phyloP scores from a whole-genome alignment of 2,888 invertebrate genomes.

The Philhelius pedissequus region DNA sequence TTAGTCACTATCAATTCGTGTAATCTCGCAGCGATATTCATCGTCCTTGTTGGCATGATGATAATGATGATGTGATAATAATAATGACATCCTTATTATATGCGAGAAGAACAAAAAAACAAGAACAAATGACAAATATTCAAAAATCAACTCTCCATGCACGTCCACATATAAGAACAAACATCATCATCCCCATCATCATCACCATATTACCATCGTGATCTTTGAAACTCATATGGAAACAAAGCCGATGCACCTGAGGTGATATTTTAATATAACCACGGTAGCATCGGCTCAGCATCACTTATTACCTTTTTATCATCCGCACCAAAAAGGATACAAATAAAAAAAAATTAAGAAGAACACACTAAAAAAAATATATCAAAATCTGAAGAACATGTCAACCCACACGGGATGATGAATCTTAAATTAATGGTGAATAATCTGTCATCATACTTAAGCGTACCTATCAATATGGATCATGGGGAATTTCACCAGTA shows the following conservation, averaged over 20 bases:
- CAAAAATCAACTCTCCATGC: slow-evolving; percentile 56
- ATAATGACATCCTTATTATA: slow-evolving; percentile 65
- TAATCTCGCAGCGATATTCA: slow-evolving; percentile 61
- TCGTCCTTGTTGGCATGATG: slow-evolving; percentile 66
- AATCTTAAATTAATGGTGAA: slow-evolving; percentile 64
- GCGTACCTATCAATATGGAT: background rate
- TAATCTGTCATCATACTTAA: slow-evolving; percentile 56
- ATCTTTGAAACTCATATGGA: slow-evolving; percentile 45
- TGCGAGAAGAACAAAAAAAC: slow-evolving; percentile 16
- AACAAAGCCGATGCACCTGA: slow-evolving; percentile 58
- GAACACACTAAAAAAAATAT: background rate
- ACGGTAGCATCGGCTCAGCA: slow-evolving; percentile 13
- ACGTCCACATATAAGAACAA: slow-evolving; percentile 45
- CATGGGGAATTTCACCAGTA: background rate
- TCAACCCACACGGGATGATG: slow-evolving; percentile 57
- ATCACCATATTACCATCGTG: slow-evolving; percentile 26
- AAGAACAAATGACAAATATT: background rate
- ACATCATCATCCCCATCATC: slow-evolving; percentile 42
- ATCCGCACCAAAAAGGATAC: slow-evolving; percentile 3
- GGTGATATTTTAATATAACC: slow-evolving; percentile 33
- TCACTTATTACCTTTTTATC: slow-evolving; percentile 26
- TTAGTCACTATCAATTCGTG: slow-evolving; percentile 66
- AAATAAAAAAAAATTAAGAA: background rate
- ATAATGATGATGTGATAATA: slow-evolving; percentile 49
- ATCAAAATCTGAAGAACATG: slow-evolving; percentile 34